These are phyloP conservation scores for Drosophila anomalipes DNA, from an alignment of 2,888 invertebrate species.

Conservation along the genomic window DNA sequence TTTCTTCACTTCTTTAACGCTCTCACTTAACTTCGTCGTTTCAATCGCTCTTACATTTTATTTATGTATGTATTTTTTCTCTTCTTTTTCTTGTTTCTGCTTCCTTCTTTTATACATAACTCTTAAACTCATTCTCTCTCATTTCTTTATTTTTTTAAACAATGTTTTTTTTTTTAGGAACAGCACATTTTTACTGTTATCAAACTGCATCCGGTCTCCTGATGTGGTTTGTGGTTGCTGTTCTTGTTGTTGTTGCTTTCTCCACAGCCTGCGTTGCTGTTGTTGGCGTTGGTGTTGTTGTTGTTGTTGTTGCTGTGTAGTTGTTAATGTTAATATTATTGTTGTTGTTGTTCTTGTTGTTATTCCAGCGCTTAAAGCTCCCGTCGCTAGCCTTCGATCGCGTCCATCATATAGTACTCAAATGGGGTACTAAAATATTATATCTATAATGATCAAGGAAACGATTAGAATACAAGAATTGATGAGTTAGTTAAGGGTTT, in stretches of 20 bases:
- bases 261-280: constrained; percentile 31
- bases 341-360: constrained; percentile 11
- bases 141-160: constrained; percentile 35
- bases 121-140: constrained; percentile 36
- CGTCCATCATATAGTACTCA: constrained; percentile 72
- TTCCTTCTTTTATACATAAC: constrained; percentile 55
- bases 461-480: constrained; percentile 11
- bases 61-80: constrained; percentile 49
- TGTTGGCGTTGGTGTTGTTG: constrained; percentile 8
- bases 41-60: constrained; percentile 25
- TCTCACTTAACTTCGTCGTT: constrained; percentile 31
- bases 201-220: constrained; percentile 36
- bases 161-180: constrained; percentile 44
- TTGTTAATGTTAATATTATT: constrained; percentile 16
- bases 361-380: constrained; percentile 37
- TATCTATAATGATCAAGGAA: constrained; percentile 64
- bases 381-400: constrained; percentile 42
- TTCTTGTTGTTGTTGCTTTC: constrained; percentile 26
- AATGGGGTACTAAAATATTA: constrained; percentile 77
- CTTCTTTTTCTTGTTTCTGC: constrained; percentile 34
- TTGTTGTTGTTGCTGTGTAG: constrained; percentile 25
- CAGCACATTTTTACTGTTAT: constrained; percentile 51
- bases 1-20: constrained; percentile 68
- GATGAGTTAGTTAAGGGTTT: background rate
- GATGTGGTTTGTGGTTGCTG: constrained; percentile 32